These are phyloP conservation scores for Pyrrhosoma nymphula DNA, from an alignment of 2,888 invertebrate species.

Conservation along the genomic window DNA sequence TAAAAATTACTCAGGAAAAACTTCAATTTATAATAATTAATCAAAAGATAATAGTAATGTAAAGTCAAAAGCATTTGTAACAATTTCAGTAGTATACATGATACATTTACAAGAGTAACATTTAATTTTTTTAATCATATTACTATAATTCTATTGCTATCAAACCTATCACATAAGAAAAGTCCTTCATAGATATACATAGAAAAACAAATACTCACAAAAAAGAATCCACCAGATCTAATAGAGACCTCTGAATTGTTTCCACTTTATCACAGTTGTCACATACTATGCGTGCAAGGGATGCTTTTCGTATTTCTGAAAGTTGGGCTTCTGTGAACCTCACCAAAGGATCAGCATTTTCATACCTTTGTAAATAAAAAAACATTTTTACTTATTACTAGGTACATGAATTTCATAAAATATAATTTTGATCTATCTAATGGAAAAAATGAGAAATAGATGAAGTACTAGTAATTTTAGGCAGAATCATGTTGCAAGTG, in stretches of 20 bases:
- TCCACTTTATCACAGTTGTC: constrained; percentile 79
- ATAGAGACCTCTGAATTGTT: constrained; percentile 78
- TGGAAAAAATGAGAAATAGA: not conserved
- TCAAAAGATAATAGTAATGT: too few relatives aligned
- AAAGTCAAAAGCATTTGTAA: too few relatives aligned
- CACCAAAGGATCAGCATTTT: constrained; percentile 77
- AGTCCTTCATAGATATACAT: not conserved
- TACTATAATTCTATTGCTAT: too few relatives aligned
- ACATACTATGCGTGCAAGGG: constrained; percentile 79
- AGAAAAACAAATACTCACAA: constrained; percentile 75
- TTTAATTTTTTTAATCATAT: too few relatives aligned
- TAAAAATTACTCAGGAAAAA: not conserved
- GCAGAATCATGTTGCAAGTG: too few relatives aligned
- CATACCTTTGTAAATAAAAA: constrained; percentile 74
- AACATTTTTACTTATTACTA: not conserved
- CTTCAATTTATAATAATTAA: not conserved
- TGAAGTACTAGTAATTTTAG: too few relatives aligned
- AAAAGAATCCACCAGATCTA: constrained; percentile 79
- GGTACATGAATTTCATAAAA: not conserved
- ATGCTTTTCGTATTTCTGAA: constrained; percentile 78
- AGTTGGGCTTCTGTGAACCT: constrained; percentile 79
- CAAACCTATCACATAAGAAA: too few relatives aligned
- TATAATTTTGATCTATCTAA: not conserved
- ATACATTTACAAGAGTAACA: too few relatives aligned
- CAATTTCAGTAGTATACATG: too few relatives aligned